Base-by-base conservation (phyloP, 2,113 vertebrate genomes). In the Promerops cafer region DNA sequence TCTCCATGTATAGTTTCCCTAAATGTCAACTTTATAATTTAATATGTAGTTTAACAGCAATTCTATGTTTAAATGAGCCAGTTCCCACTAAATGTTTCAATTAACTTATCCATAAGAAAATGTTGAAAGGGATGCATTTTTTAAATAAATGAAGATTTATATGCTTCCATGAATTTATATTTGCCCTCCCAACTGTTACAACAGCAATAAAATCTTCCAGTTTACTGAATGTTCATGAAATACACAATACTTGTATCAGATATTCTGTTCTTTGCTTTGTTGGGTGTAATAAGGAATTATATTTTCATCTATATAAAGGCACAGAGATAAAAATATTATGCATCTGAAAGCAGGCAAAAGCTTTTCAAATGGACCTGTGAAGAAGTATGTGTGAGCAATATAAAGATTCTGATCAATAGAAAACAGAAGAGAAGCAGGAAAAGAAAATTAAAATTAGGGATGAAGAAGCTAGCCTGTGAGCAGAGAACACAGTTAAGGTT, bases 21-120 rank as follows among this genome's bases (percentile, higher is more conserved):
- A 76, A 18, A 66, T 85, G 37, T n/a, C 40, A 96, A 78, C 61
- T 74, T 97, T 92, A 65, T 64, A 59, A 94, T 95, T 64, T 95
- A 95, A 65, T 80, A 83, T 61, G 74, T 77, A 94, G 30, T 90
- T 97, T 88, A 95, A 89, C 42, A 89, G 26, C 65, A 95, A 91
- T 96, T 96, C 77, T 81, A 2, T 94, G 74, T 94, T 95, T 93
- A 97, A 96, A 92, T 89, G 44, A 93, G 59, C 60, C 49, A 88
- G 61, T 97, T 97, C 84, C 52, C 30, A 93, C 37, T 33, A 74
- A 50, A 54, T 86, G 61, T 90, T 76, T 74, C 35, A 63, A 82
- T 96, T 96, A 96, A 92, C 39, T 96, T 75, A 88, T 76, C 65
- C 31, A 54, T 4, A 23, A 90, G 74, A 47, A 12, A 17, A 74